A percentile compares a stretch with the other conserved stretches of the same genome.
Evolutionary conservation across 2,888 invertebrate genomes (phyloP).

Genomic region (Spodoptera exigua): DNA sequence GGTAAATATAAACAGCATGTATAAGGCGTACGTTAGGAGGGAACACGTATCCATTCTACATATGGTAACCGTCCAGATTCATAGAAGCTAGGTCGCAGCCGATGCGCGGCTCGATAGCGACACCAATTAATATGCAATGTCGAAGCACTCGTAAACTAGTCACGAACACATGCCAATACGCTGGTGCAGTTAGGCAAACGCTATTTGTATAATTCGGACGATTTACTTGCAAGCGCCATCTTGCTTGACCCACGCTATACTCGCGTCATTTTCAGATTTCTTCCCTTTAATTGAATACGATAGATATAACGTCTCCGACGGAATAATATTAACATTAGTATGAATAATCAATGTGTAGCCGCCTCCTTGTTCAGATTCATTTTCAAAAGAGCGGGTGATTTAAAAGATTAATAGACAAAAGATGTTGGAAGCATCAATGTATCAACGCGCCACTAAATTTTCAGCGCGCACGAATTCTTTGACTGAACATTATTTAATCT

Average conservation of each 20-base stretch:
- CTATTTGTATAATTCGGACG: slow-evolving; percentile 86
- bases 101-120: slow-evolving; percentile 85
- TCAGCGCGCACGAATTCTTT: slow-evolving; percentile 40
- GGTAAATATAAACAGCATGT: slow-evolving; percentile 21
- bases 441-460: slow-evolving; percentile 45
- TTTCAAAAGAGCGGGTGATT: slow-evolving; percentile 49
- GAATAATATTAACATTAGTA: slow-evolving; percentile 54
- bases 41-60: slow-evolving; percentile 34
- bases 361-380: slow-evolving; percentile 31
- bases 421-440: slow-evolving; percentile 51
- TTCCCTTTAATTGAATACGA: slow-evolving; percentile 43
- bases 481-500: slow-evolving; percentile 46
- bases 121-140: slow-evolving; percentile 89
- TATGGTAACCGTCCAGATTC: slow-evolving; percentile 53
- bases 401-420: slow-evolving; percentile 56
- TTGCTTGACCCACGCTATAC: slow-evolving; percentile 47
- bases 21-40: slow-evolving; percentile 21
- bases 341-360: slow-evolving; percentile 49
- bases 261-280: slow-evolving; percentile 49
- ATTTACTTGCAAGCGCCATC: slow-evolving; percentile 72
- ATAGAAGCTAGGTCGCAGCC: slow-evolving; percentile 78
- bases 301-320: slow-evolving; percentile 25
- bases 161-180: slow-evolving; percentile 89
- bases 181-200: slow-evolving; percentile 83
- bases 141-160: slow-evolving; percentile 87